Percentiles rank a stretch among this genome's conserved stretches.
phyloP scores from a whole-genome alignment of 2,888 invertebrate species.

The Napeogenes inachia region DNA sequence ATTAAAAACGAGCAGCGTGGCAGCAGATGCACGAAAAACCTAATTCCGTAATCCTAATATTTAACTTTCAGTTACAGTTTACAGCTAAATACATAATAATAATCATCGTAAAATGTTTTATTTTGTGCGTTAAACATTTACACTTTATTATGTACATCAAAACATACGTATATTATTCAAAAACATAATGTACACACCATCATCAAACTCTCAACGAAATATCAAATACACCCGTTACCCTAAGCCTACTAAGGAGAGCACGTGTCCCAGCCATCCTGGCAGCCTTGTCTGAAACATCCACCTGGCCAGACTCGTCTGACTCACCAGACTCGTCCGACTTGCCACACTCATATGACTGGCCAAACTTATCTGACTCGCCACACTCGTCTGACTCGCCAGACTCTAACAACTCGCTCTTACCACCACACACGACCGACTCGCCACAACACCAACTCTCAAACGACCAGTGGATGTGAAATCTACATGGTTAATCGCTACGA shows the following conservation, averaged over 20 bases:
- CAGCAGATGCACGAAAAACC: constrained; percentile 49
- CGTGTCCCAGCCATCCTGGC: constrained; percentile 72
- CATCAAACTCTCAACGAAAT: constrained; percentile 64
- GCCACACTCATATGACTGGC: constrained; percentile 24
- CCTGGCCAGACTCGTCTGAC: constrained; percentile 54
- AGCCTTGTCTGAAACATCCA: constrained; percentile 62
- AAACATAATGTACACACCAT: constrained; percentile 69
- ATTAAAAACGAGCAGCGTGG: constrained; percentile 32
- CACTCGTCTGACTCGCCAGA: constrained; percentile 6
- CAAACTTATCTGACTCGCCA: constrained; percentile 7
- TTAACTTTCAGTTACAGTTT: constrained; percentile 59
- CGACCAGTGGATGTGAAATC: constrained; percentile 42
- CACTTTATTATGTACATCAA: constrained; percentile 77
- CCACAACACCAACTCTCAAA: constrained; percentile 7
- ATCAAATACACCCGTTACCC: constrained; percentile 52
- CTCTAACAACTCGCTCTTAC: neutral
- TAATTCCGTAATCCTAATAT: constrained; percentile 60
- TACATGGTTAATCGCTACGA: constrained; percentile 52
- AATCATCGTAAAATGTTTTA: constrained; percentile 42
- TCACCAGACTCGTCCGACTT: constrained; percentile 25
- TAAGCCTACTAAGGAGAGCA: constrained; percentile 52
- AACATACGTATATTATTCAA: constrained; percentile 73
- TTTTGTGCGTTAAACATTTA: constrained; percentile 77
- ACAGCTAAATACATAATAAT: constrained; percentile 71
- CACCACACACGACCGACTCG: neutral